A percentile compares a stretch with the other conserved stretches of the same genome.
Conservation (phyloP, 2,888 invertebrate genomes). For the Myathropa florea region DNA sequence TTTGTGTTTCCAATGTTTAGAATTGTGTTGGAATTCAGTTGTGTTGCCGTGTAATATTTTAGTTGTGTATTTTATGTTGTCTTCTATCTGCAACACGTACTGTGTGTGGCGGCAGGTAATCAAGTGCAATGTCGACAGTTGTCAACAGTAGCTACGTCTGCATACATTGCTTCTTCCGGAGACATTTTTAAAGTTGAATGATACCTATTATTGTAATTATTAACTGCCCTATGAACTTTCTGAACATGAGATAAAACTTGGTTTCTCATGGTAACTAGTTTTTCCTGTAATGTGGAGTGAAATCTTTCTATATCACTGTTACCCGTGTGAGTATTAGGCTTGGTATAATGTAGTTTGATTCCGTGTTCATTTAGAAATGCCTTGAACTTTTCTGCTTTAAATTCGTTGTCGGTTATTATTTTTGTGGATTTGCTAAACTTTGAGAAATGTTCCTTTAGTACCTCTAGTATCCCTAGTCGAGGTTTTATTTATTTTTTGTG, state of each 20-base stretch:
- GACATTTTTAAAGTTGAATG: slow-evolving; percentile 25
- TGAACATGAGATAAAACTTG: not conserved
- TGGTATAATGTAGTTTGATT: not conserved
- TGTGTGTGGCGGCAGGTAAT: too few relatives aligned
- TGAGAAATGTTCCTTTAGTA: not conserved
- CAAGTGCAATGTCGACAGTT: too few relatives aligned
- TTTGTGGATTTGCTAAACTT: not conserved
- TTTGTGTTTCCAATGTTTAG: too few relatives aligned
- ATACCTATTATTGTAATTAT: slow-evolving; percentile 2
- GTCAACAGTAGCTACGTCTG: slow-evolving; percentile 9
- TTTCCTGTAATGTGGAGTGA: slow-evolving; percentile 6
- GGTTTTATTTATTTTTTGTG: not conserved
- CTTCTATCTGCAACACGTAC: too few relatives aligned
- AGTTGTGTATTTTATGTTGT: too few relatives aligned
- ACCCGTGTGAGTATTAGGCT: not conserved
- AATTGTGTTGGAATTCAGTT: too few relatives aligned
- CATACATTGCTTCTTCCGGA: slow-evolving; percentile 20
- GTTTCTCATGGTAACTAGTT: slow-evolving; percentile 9
- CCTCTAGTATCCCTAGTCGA: not conserved
- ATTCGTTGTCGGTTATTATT: not conserved
- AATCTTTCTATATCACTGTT: not conserved
- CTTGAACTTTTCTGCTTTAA: not conserved
- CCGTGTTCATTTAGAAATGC: not conserved
- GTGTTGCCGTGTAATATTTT: too few relatives aligned
- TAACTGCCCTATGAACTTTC: slow-evolving; percentile 6